These are phyloP conservation scores for Lates calcarifer DNA, from an alignment of 2,113 vertebrate genomes.

Conservation along the genomic window DNA sequence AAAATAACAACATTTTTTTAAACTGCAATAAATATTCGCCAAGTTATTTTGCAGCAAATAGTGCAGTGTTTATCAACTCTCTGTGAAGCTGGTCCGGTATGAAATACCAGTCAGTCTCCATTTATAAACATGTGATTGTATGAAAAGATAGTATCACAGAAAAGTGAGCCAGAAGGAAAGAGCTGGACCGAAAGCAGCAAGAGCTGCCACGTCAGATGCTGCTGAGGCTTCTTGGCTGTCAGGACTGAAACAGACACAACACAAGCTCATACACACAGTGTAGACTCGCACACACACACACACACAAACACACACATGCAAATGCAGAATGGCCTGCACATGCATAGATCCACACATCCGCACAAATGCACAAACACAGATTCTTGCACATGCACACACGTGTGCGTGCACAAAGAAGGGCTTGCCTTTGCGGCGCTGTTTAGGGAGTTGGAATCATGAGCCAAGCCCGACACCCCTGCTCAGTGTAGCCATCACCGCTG, in stretches of 20 bases:
- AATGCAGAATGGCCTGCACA: constrained; percentile 46
- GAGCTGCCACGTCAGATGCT: constrained; percentile 84
- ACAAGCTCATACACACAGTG: constrained; percentile 37
- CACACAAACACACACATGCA: constrained; percentile 36
- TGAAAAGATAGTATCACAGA: constrained; percentile 79
- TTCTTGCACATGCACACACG: constrained; percentile 6
- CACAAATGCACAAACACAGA: constrained; percentile 17
- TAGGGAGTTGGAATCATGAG: constrained; percentile 61
- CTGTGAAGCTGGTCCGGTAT: constrained; percentile 45
- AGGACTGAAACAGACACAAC: constrained; percentile 58
- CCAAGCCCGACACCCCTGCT: constrained; percentile 71
- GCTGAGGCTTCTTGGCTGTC: constrained; percentile 81
- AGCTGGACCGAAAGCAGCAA: constrained; percentile 74
- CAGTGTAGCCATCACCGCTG: constrained; percentile 67
- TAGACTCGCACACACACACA: constrained; percentile 29
- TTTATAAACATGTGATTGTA: constrained; percentile 78
- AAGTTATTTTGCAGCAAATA: constrained; percentile 37
- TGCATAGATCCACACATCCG: constrained; percentile 8
- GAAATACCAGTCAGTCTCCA: constrained; percentile 66
- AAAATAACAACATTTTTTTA: neutral
- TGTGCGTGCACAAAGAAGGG: constrained; percentile 38
- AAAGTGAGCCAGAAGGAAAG: constrained; percentile 74
- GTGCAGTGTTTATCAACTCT: constrained; percentile 53
- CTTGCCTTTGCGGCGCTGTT: constrained; percentile 69
- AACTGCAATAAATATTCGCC: constrained; percentile 28